Conservation (phyloP, 1,140 invertebrate genomes). For the Sminthurides bifidus region DNA sequence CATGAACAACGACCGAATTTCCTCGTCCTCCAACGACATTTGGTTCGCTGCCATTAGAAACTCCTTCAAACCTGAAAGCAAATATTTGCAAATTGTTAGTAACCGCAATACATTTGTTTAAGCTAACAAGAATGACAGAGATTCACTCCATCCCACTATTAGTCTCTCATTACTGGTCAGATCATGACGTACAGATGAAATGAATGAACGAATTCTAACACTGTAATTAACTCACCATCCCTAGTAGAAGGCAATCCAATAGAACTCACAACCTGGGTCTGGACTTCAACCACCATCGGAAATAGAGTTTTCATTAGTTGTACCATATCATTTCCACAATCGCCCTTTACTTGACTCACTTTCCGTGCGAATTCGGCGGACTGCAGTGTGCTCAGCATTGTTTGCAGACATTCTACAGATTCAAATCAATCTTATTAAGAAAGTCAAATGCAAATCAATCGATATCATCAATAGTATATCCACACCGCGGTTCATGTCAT, state of each 20-base stretch:
- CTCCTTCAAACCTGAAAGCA: slow-evolving; percentile 1
- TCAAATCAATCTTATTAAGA: neutral
- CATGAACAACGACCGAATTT: no score
- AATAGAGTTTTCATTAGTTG: neutral
- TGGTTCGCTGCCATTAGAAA: slow-evolving; percentile 1
- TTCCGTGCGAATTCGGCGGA: neutral
- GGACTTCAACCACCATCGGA: slow-evolving; percentile 3
- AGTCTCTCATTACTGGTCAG: no score
- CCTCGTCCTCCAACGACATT: neutral
- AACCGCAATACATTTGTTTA: no score
- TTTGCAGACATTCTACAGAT: slow-evolving; percentile 7
- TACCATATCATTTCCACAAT: slow-evolving; percentile 1
- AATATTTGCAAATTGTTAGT: no score
- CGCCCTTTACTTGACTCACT: neutral
- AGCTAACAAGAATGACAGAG: no score
- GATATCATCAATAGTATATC: neutral
- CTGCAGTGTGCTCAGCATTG: neutral
- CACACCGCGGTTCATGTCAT: no score
- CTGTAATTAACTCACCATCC: neutral
- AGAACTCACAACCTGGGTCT: neutral
- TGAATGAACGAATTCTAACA: neutral
- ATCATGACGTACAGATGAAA: no score
- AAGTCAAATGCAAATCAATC: neutral
- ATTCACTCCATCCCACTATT: no score
- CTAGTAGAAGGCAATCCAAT: neutral